phyloP scores from a whole-genome alignment of 2,888 invertebrate species.

The Eudasyphora cyanicolor region DNA sequence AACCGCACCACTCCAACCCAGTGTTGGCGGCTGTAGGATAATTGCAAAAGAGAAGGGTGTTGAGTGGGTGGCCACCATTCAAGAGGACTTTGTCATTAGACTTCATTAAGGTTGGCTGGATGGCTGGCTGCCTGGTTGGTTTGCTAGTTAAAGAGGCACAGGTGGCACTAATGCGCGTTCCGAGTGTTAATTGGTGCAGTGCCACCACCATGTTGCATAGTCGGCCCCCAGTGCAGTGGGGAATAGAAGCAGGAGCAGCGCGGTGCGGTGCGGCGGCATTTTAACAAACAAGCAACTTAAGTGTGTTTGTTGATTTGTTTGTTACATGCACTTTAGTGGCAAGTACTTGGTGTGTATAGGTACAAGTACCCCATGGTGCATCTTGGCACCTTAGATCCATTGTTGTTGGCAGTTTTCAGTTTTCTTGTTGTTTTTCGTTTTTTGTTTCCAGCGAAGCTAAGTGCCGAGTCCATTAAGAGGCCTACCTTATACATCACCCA shows the following conservation, averaged over 20 bases:
- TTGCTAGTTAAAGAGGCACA: not conserved
- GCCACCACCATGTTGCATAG: slow-evolving; percentile 3
- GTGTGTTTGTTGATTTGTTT: slow-evolving; percentile 40
- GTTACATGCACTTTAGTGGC: slow-evolving; percentile 45
- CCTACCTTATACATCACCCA: not conserved
- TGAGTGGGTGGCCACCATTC: slow-evolving; percentile 37
- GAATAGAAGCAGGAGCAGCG: slow-evolving; percentile 24
- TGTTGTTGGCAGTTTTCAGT: slow-evolving; percentile 44
- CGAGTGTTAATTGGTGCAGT: slow-evolving; percentile 63
- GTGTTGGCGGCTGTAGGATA: not conserved
- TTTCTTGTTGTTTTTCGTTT: slow-evolving; percentile 29
- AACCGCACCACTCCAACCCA: slow-evolving; percentile 38
- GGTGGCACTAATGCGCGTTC: not conserved
- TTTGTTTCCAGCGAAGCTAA: slow-evolving; percentile 51
- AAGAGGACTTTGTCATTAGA: slow-evolving; percentile 65
- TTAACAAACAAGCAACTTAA: slow-evolving; percentile 46
- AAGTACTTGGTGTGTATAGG: too few relatives aligned
- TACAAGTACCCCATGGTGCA: too few relatives aligned
- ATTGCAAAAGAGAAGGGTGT: too few relatives aligned
- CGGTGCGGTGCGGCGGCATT: slow-evolving; percentile 45
- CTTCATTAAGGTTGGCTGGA: slow-evolving; percentile 59
- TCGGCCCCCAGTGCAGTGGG: slow-evolving; percentile 3
- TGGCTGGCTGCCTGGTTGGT: not conserved
- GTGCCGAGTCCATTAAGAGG: slow-evolving; percentile 40
- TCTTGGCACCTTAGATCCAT: slow-evolving; percentile 59